These are phyloP conservation scores for Campylomormyrus numenius DNA, from an alignment of 2,113 vertebrate species.

Conservation along the genomic window DNA sequence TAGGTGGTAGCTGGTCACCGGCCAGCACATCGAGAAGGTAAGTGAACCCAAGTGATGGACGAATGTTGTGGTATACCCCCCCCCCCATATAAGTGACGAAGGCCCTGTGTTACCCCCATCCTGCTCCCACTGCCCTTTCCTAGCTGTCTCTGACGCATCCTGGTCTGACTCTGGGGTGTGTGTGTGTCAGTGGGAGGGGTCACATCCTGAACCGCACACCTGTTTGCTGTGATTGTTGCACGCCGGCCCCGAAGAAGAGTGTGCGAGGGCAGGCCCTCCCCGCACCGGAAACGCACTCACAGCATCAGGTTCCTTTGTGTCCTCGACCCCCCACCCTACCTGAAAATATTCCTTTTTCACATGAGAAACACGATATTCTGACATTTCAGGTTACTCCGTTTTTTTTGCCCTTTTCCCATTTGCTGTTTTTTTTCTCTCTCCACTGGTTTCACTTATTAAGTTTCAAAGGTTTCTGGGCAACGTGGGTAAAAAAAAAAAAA, in stretches of 20 bases:
- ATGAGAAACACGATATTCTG: constrained; percentile 46
- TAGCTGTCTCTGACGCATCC: neutral
- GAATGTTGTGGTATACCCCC: neutral
- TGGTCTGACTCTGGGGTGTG: neutral
- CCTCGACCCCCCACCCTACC: constrained; percentile 1
- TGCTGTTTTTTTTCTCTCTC: constrained; percentile 17
- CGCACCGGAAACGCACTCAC: constrained; percentile 10
- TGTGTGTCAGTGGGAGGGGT: neutral
- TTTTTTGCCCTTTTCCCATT: constrained; percentile 18
- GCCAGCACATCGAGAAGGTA: neutral
- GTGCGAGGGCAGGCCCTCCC: neutral
- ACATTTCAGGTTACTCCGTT: constrained; percentile 36
- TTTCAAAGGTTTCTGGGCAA: constrained; percentile 74
- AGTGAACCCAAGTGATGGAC: neutral
- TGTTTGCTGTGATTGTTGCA: neutral
- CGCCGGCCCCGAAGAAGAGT: neutral
- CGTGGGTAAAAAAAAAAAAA: constrained; percentile 54
- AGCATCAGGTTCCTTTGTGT: neutral
- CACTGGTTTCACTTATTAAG: constrained; percentile 69
- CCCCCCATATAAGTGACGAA: neutral
- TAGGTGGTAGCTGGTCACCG: neutral
- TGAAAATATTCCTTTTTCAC: constrained; percentile 40
- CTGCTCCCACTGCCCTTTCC: neutral
- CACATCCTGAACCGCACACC: neutral
- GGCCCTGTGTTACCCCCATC: neutral